Conservation (phyloP, 2,888 invertebrate genomes). For the Spicauda simplicius region DNA sequence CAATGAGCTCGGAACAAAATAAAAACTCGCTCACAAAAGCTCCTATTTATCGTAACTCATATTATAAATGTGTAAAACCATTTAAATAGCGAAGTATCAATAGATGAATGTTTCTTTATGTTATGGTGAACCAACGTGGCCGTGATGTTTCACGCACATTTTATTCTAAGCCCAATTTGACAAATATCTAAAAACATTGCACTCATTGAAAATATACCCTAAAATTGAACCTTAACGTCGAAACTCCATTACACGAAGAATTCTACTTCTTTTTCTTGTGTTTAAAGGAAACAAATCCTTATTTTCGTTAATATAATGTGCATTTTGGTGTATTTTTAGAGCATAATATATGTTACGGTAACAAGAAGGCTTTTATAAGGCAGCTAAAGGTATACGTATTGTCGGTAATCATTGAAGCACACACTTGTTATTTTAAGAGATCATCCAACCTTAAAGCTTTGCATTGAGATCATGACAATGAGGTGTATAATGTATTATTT, state of each 20-base stretch:
- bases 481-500: constrained; percentile 83
- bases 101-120: constrained; percentile 80
- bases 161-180: constrained; percentile 67
- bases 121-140: constrained; percentile 83
- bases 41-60: constrained; percentile 80
- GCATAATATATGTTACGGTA: constrained; percentile 38
- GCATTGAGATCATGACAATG: constrained; percentile 74
- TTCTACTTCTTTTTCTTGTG: not conserved
- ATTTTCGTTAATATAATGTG: not conserved
- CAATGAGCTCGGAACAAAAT: constrained; percentile 76
- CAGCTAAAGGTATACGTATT: constrained; percentile 81
- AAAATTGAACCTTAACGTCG: constrained; percentile 37
- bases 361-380: constrained; percentile 74
- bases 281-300: constrained; percentile 8
- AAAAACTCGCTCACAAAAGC: constrained; percentile 69
- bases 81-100: constrained; percentile 82
- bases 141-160: constrained; percentile 82
- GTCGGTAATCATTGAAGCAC: constrained; percentile 85
- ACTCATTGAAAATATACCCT: constrained; percentile 45
- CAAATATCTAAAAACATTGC: constrained; percentile 42
- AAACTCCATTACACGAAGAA: not conserved
- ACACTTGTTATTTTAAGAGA: constrained; percentile 86
- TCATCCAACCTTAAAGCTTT: constrained; percentile 82
- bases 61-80: constrained; percentile 85
- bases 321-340: constrained; percentile 15